Evolutionary conservation across 2,888 invertebrate species (phyloP).

Genomic region (Allacma fusca): DNA sequence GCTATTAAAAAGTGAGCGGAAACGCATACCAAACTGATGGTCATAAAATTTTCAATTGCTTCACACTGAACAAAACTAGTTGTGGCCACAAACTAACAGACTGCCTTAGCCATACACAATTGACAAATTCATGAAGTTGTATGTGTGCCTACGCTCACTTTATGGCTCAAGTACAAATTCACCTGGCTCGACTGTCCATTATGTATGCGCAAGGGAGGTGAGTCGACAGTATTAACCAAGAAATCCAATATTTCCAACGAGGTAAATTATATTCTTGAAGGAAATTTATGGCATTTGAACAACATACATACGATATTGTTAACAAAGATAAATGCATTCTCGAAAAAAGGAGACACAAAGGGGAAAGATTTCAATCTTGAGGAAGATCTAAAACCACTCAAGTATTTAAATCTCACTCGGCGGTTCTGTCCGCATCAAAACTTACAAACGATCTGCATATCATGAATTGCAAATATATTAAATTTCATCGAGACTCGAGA

Average conservation of each 20-base stretch:
- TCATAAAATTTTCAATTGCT: slow-evolving; percentile 41
- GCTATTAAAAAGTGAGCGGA: slow-evolving; percentile 40
- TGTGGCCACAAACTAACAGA: not conserved
- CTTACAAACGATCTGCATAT: not conserved
- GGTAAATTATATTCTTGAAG: not conserved
- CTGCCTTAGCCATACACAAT: not conserved
- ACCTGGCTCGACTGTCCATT: not conserved
- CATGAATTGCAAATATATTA: slow-evolving; percentile 12
- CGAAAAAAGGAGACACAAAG: not conserved
- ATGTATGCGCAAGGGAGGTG: not conserved
- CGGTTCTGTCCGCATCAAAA: not conserved
- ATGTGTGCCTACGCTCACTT: not conserved
- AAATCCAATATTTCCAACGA: not conserved
- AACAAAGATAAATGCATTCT: not conserved
- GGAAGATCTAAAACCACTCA: slow-evolving; percentile 2
- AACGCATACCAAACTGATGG: slow-evolving; percentile 39
- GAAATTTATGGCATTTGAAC: not conserved
- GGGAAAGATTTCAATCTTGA: not conserved
- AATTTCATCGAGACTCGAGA: not conserved
- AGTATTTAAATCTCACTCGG: slow-evolving; percentile 4
- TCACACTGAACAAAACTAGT: slow-evolving; percentile 33
- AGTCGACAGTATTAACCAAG: not conserved
- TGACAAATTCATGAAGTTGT: slow-evolving; percentile 29
- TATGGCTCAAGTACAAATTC: slow-evolving; percentile 1
- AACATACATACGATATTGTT: not conserved